A percentile compares a stretch with the other conserved stretches of the same genome.
Evolutionary conservation across 2,888 invertebrate species (phyloP).

Genomic region (Sepioteuthis lessoniana): DNA sequence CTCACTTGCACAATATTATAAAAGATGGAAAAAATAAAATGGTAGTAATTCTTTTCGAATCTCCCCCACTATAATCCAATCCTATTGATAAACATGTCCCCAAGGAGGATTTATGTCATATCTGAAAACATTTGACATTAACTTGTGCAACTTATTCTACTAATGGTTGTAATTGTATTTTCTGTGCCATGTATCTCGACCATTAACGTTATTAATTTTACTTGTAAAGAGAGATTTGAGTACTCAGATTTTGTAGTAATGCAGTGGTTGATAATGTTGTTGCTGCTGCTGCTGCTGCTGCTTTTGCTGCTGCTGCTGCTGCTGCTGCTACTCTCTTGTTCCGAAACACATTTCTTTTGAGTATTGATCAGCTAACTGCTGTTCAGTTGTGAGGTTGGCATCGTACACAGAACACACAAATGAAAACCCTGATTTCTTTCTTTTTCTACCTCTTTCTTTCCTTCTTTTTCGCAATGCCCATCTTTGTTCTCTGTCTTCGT

Average conservation of each 20-base stretch:
- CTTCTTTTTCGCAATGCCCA: not conserved
- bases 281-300: not conserved
- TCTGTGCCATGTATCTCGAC: not conserved
- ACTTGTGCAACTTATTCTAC: not conserved
- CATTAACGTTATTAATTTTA: conserved; percentile 33
- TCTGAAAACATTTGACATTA: not conserved
- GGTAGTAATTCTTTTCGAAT: not conserved
- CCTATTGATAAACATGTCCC: not conserved
- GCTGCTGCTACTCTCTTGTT: not conserved
- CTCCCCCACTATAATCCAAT: not conserved
- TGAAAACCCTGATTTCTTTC: not conserved
- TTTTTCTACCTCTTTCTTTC: not conserved
- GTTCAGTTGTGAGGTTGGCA: conserved; percentile 17
- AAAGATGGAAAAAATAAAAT: not conserved
- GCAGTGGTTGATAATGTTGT: not conserved
- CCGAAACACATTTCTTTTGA: not conserved
- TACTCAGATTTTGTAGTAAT: not conserved
- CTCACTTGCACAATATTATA: not conserved
- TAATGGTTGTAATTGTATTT: not conserved
- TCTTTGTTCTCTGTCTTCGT: not conserved
- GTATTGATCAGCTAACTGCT: not conserved
- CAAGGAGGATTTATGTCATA: not conserved
- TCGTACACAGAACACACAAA: conserved; percentile 23
- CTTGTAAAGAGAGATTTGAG: not conserved
- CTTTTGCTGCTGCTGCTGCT: not conserved